These are phyloP conservation scores for Nyctalus aviator DNA, from an alignment of 2,797 vertebrate species.

Conservation along the genomic window DNA sequence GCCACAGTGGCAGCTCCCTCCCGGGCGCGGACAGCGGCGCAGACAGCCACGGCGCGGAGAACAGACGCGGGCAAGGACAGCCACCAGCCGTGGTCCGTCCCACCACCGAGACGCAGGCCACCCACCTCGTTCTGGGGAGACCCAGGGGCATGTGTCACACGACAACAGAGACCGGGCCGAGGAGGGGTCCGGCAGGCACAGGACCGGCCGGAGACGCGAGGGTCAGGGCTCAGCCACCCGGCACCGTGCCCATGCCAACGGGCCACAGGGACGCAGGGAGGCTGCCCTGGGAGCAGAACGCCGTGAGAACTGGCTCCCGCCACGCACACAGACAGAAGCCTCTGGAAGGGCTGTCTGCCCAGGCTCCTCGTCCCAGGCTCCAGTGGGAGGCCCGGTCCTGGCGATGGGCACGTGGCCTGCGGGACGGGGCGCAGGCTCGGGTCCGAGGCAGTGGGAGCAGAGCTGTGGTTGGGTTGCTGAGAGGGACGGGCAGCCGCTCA, in stretches of 20 bases:
- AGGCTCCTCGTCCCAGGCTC: neutral
- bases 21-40: neutral
- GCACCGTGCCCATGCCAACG: rapidly evolving
- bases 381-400: neutral
- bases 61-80: neutral
- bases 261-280: neutral
- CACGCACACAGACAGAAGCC: neutral
- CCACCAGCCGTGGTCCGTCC: neutral
- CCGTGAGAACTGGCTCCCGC: neutral
- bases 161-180: neutral
- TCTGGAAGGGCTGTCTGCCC: neutral
- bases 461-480: neutral
- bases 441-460: neutral
- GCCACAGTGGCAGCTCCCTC: rapidly evolving
- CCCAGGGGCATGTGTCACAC: neutral
- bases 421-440: neutral
- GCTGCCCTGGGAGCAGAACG: neutral
- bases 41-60: neutral
- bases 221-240: neutral
- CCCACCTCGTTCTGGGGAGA: neutral
- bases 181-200: neutral
- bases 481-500: neutral
- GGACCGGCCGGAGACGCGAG: rapidly evolving
- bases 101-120: neutral
- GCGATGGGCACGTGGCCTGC: neutral